Base-by-base conservation (phyloP, 1,140 invertebrate species). In the Aculops lycopersici region DNA sequence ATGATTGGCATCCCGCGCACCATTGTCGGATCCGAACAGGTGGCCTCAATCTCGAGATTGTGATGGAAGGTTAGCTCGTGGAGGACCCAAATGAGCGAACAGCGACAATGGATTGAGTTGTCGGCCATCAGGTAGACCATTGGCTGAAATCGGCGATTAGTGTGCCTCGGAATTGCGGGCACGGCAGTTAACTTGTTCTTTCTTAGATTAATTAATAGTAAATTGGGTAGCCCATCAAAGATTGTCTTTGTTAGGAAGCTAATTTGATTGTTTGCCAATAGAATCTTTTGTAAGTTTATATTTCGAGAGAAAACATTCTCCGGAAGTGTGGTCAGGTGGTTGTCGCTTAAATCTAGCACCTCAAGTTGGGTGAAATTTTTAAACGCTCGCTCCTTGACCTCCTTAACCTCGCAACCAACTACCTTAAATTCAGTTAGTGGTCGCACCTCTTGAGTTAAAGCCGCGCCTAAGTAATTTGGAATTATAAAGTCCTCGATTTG, bases 261-360 rank as follows among this genome's bases (percentile, higher is more conserved):
- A n/a, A 31, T 31, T n/a, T 31, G 24, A 31, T 31, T 31, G 24
- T 31, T 31, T 8, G 24, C 24, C 24, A 31, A 31, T n/a, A 31
- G n/a, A 31, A 31, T 31, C 24, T 31, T 31, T 31, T 31, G 24
- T n/a, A 31, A 31, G 24, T 31, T 31, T 8, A 31, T 8, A 31
- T 31, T 31, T 8, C 24, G 24, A 8, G 24, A 31, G 14, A 45
- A 45, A 2, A 45, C 4, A 1, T 43, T 37, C 31, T 45, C 21
- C 2, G 44, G 44, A 3, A 45, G 15, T 1, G 38, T 20, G 8
- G 3, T 37, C 14, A 45, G 3, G 8, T 40, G 15, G 16, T 45
- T 45, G 21, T 45, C 41, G 18, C 41, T 31, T 2, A 45, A 21
- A 24, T 45, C 41, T 13, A 45, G 40, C 17, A 43, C 39, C 37